Percentiles rank a stretch among this genome's conserved stretches.
Evolutionary conservation across 1,140 invertebrate species (phyloP).

Genomic region (Hycleus phaleratus): DNA sequence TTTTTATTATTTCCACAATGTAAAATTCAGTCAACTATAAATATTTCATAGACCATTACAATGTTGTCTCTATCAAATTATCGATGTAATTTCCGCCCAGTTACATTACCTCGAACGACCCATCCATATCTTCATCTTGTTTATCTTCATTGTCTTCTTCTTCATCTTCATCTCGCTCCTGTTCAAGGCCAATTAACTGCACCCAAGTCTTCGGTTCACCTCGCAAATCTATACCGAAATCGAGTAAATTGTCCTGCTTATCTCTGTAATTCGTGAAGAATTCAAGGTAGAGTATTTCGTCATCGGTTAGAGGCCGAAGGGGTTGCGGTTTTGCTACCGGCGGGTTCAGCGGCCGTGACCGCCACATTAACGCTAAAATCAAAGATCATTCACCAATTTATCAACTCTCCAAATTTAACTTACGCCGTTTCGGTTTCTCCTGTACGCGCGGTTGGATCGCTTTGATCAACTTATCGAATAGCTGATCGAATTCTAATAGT

Average conservation of each 20-base stretch:
- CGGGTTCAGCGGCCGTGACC: slow-evolving; percentile 27
- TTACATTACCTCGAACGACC: too few relatives aligned
- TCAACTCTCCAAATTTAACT: neutral
- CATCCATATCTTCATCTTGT: too few relatives aligned
- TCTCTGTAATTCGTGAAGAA: slow-evolving; percentile 34
- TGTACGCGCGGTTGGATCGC: slow-evolving; percentile 45
- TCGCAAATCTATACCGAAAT: slow-evolving; percentile 26
- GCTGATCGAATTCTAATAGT: slow-evolving; percentile 46
- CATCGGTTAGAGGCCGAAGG: slow-evolving; percentile 23
- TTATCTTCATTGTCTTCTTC: too few relatives aligned
- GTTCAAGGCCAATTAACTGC: too few relatives aligned
- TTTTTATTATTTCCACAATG: too few relatives aligned
- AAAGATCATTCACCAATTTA: neutral
- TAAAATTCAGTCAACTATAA: too few relatives aligned
- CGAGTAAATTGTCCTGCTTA: slow-evolving; percentile 11
- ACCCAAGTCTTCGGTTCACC: too few relatives aligned
- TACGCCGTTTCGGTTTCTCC: slow-evolving; percentile 3
- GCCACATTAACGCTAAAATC: slow-evolving; percentile 24
- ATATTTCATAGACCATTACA: too few relatives aligned
- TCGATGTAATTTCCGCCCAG: too few relatives aligned
- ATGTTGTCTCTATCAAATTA: too few relatives aligned
- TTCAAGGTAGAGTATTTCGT: slow-evolving; percentile 32
- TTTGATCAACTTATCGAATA: slow-evolving; percentile 46
- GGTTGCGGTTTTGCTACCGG: slow-evolving; percentile 9
- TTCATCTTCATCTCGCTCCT: too few relatives aligned